Percentiles rank a stretch among this genome's conserved stretches.
phyloP scores from a whole-genome alignment of 1,140 invertebrate genomes.

The Oedothorax gibbosus region DNA sequence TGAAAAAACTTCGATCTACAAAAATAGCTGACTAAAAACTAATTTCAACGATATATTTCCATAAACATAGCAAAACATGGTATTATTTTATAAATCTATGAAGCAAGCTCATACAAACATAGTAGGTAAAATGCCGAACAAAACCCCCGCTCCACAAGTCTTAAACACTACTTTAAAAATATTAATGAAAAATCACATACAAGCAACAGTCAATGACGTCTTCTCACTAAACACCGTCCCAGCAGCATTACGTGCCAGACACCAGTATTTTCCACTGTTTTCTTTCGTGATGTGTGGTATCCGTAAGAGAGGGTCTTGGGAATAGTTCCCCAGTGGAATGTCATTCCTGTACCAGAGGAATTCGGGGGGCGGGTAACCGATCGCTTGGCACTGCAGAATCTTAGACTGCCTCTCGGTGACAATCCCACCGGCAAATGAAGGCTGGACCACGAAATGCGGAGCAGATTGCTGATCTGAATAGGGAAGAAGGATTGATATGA shows the following conservation, averaged over 20 bases:
- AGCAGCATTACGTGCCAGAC: conserved; percentile 88
- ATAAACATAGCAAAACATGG: too few relatives aligned
- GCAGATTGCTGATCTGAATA: conserved; percentile 56
- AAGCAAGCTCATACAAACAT: too few relatives aligned
- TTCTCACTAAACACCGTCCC: conserved; percentile 91
- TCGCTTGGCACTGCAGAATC: conserved; percentile 68
- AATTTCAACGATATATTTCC: too few relatives aligned
- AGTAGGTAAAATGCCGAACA: too few relatives aligned
- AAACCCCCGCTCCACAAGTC: too few relatives aligned
- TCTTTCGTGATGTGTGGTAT: conserved; percentile 70
- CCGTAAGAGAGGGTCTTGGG: conserved; percentile 51
- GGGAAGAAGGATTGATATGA: conserved; percentile 6
- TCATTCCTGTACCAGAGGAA: conserved; percentile 70
- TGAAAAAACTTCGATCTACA: too few relatives aligned
- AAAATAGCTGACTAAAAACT: too few relatives aligned
- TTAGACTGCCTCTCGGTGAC: conserved; percentile 62
- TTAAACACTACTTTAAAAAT: too few relatives aligned
- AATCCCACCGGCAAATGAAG: conserved; percentile 59
- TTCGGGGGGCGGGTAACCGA: conserved; percentile 68
- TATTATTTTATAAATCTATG: too few relatives aligned
- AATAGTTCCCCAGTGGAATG: conserved; percentile 62
- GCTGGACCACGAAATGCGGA: conserved; percentile 60
- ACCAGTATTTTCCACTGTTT: conserved; percentile 90
- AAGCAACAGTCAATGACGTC: conserved; percentile 86
- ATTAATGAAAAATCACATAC: conserved; percentile 75